Evolutionary conservation across 2,113 vertebrate species (phyloP).

Genomic region (Alexandromys fortis): DNA sequence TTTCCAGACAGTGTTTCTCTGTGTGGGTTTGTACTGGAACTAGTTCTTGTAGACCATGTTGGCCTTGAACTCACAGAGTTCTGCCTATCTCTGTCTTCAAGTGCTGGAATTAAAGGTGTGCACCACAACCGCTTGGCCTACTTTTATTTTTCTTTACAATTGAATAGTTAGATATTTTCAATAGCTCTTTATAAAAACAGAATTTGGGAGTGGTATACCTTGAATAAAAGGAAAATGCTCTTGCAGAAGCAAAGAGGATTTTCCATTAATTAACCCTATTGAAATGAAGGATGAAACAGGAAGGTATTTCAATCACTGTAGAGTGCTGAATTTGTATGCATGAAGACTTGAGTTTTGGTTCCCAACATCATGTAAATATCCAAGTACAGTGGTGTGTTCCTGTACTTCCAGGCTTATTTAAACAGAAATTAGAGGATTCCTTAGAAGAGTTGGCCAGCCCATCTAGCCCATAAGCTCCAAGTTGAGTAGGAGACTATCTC

Average conservation of each 20-base stretch:
- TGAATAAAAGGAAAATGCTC: background rate
- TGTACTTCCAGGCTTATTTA: background rate
- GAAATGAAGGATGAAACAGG: background rate
- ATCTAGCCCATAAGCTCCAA: background rate
- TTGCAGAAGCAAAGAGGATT: background rate
- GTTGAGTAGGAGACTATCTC: background rate
- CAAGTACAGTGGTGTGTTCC: background rate
- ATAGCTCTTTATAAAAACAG: background rate
- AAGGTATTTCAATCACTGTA: too few species aligned
- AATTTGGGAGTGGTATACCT: background rate
- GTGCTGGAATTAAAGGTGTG: too few species aligned
- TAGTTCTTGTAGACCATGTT: too few species aligned
- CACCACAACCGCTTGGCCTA: too few species aligned
- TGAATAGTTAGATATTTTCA: background rate
- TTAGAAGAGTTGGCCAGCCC: background rate
- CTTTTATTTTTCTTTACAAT: background rate
- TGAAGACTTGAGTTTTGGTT: background rate
- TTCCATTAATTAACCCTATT: background rate
- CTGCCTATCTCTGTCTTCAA: too few species aligned
- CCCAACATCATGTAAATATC: background rate
- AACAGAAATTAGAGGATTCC: background rate
- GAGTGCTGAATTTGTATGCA: background rate
- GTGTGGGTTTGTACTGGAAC: too few species aligned
- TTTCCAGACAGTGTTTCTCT: too few species aligned
- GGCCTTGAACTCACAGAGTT: too few species aligned